phyloP scores from a whole-genome alignment of 2,888 invertebrate genomes.

The Amphipyra berbera region DNA sequence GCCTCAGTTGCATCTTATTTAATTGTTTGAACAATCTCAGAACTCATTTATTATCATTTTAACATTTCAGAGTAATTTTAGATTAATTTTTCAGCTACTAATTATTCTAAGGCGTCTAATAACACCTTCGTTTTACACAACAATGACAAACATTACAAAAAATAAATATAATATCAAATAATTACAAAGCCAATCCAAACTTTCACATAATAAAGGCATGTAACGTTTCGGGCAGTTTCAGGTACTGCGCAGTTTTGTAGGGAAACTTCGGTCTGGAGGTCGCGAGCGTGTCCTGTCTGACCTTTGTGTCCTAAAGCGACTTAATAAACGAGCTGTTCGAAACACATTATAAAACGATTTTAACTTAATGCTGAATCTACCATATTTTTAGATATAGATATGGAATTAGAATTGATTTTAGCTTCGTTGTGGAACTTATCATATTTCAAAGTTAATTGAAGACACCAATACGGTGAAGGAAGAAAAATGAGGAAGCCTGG shows the following conservation, averaged over 20 bases:
- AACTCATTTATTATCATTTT: too few species aligned
- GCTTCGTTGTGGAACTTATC: too few species aligned
- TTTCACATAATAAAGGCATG: constrained; percentile 3
- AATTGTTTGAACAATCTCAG: too few species aligned
- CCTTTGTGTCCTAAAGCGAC: constrained; percentile 40
- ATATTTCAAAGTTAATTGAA: not conserved
- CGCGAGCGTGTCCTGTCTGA: constrained; percentile 52
- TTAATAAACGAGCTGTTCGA: constrained; percentile 25
- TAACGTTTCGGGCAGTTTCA: constrained; percentile 30
- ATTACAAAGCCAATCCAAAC: constrained; percentile 1
- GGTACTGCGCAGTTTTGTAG: constrained; percentile 52
- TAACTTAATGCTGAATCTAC: not conserved
- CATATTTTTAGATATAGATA: not conserved
- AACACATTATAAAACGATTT: constrained; percentile 38
- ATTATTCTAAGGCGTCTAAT: too few species aligned
- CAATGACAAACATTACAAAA: not conserved
- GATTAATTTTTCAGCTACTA: too few species aligned
- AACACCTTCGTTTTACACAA: not conserved
- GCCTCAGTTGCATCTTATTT: too few species aligned
- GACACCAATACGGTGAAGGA: too few species aligned
- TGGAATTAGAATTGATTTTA: too few species aligned
- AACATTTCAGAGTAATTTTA: too few species aligned
- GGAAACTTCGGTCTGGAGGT: constrained; percentile 55
- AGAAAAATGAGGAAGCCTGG: not conserved
- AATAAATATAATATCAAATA: not conserved